Percentiles rank a stretch among this genome's conserved stretches.
These are phyloP conservation scores for Pimpla rufipes DNA, from an alignment of 2,888 invertebrate species.

Conservation along the genomic window DNA sequence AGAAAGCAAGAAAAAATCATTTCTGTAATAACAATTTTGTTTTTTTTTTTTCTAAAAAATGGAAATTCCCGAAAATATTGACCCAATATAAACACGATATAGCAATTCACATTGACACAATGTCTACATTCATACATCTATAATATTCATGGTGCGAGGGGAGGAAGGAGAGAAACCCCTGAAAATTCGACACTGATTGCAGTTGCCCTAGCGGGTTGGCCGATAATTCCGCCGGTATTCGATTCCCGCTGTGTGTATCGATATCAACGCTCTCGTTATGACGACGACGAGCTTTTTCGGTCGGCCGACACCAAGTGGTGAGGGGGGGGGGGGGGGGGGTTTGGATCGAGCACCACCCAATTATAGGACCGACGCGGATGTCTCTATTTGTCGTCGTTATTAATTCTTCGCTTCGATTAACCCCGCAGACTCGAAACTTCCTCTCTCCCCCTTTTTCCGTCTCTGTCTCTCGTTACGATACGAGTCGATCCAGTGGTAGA, in stretches of 20 bases:
- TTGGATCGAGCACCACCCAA: not conserved
- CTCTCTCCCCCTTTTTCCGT: not conserved
- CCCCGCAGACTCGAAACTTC: conserved; percentile 10
- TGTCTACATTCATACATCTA: no score
- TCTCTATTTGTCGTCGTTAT: conserved; percentile 44
- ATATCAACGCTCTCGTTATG: not conserved
- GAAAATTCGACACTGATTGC: conserved; percentile 15
- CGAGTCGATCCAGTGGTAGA: conserved; percentile 21
- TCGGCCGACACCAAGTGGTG: not conserved
- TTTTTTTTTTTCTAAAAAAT: no score
- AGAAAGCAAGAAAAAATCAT: no score
- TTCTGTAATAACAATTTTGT: no score
- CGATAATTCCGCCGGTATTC: conserved; percentile 16
- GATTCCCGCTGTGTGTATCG: not conserved
- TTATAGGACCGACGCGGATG: conserved; percentile 23
- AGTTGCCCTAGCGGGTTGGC: not conserved
- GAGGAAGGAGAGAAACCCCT: not conserved
- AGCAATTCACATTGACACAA: no score
- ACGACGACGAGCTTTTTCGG: not conserved
- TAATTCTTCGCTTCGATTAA: conserved; percentile 53
- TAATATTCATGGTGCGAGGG: not conserved
- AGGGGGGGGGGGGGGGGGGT: no score
- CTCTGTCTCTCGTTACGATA: conserved; percentile 33
- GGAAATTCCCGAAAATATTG: no score
- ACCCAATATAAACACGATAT: no score